Evolutionary conservation across 2,888 invertebrate species (phyloP).

Genomic region (Poecilus cupreus): DNA sequence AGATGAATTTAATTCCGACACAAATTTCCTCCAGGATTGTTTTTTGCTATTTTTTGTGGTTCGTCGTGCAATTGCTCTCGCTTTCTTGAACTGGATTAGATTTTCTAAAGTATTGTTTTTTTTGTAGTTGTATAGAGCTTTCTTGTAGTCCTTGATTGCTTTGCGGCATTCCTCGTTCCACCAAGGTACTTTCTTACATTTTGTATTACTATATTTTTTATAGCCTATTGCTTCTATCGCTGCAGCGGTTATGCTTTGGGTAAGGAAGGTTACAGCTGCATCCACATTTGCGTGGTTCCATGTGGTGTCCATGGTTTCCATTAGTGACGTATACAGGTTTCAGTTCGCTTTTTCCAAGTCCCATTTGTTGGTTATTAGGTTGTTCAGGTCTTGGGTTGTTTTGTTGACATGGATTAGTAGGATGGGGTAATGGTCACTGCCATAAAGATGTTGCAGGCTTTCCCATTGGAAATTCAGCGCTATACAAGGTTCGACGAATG

Average conservation of each 20-base stretch:
- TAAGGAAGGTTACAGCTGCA: not conserved
- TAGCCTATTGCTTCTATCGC: not conserved
- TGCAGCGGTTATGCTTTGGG: not conserved
- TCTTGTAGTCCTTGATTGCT: not conserved
- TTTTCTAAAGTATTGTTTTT: conserved; percentile 1
- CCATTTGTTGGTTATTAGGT: not conserved
- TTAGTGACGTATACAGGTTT: not conserved
- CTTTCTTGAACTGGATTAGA: not conserved
- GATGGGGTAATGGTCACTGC: not conserved
- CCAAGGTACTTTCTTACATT: not conserved
- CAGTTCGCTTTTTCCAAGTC: conserved; percentile 9
- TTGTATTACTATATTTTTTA: not conserved
- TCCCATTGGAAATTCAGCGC: not conserved
- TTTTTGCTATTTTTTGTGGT: not conserved
- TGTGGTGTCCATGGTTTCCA: not conserved
- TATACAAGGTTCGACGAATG: not conserved
- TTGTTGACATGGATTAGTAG: not conserved
- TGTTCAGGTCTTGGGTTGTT: not conserved
- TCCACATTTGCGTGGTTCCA: not conserved
- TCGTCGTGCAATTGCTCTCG: not conserved
- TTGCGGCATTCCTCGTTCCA: conserved; percentile 11
- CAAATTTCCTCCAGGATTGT: not conserved
- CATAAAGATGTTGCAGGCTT: not conserved
- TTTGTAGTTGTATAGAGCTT: conserved; percentile 2
- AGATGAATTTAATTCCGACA: not conserved